Conservation (phyloP, 2,797 vertebrate species). For the Spheniscus humboldti region DNA sequence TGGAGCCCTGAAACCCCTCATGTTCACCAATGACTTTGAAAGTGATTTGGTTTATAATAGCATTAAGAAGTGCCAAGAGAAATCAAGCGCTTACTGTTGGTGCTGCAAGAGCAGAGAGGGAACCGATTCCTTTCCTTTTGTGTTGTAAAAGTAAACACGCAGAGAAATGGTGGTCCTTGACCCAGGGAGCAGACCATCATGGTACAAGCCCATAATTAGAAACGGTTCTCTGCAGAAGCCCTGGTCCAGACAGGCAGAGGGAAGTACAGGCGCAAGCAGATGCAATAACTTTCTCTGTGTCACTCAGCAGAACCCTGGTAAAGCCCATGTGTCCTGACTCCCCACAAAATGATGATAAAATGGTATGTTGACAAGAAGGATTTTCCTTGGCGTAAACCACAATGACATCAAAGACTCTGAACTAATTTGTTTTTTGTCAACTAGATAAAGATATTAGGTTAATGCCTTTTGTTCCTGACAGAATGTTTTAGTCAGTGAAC, state of each 20-base stretch:
- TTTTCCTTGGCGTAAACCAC: background rate
- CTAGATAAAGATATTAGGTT: constrained; percentile 36
- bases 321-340: background rate
- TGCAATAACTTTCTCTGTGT: background rate
- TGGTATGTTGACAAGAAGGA: background rate
- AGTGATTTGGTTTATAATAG: background rate
- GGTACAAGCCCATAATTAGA: background rate
- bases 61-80: background rate
- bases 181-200: background rate
- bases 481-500: constrained; percentile 8
- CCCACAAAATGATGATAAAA: background rate
- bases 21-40: background rate
- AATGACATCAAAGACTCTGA: background rate
- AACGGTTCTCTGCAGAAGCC: background rate
- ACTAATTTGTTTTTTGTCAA: constrained; percentile 35
- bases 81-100: background rate
- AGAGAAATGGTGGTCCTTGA: background rate
- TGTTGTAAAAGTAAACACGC: background rate
- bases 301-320: background rate
- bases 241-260: background rate
- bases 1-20: background rate
- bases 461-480: constrained; percentile 41
- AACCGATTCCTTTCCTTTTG: background rate
- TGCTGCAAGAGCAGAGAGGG: background rate
- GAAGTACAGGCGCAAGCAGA: background rate